Conservation (phyloP, 2,113 vertebrate genomes). For the Litocranius walleri region DNA sequence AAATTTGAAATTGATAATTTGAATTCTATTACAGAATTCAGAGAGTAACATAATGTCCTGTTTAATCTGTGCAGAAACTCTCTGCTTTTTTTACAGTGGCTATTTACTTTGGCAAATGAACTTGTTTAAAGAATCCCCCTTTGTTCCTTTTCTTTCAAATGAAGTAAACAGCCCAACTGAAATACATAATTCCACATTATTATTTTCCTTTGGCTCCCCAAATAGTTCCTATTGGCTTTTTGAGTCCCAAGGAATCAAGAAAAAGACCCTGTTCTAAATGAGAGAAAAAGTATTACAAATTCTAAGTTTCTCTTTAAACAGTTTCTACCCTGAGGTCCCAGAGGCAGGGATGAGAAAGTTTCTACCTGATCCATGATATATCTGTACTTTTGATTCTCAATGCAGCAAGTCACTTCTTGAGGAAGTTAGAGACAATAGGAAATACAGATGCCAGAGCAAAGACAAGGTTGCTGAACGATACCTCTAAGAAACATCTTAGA, state of each 20-base stretch:
- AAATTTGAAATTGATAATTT: not conserved
- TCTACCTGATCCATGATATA: not conserved
- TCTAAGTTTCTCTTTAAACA: not conserved
- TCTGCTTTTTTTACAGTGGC: not conserved
- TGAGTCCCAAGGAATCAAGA: not conserved
- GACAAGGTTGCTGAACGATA: not conserved
- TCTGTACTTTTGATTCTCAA: not conserved
- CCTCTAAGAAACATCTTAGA: not conserved
- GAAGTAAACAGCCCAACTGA: not conserved
- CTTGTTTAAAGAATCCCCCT: not conserved
- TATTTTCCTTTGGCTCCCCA: not conserved
- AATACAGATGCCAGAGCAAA: not conserved
- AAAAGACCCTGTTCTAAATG: not conserved
- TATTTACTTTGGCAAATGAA: not conserved
- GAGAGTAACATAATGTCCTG: not conserved
- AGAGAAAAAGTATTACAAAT: not conserved
- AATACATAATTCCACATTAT: not conserved
- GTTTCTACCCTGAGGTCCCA: not conserved
- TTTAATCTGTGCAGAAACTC: not conserved
- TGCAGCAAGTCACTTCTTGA: not conserved
- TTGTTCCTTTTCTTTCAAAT: not conserved
- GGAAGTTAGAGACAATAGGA: not conserved
- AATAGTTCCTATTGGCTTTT: not conserved
- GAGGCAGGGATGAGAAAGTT: not conserved
- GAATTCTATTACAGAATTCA: not conserved